These are phyloP conservation scores for Toxotes lorentzi DNA, from an alignment of 2,797 vertebrate genomes.

Conservation along the genomic window DNA sequence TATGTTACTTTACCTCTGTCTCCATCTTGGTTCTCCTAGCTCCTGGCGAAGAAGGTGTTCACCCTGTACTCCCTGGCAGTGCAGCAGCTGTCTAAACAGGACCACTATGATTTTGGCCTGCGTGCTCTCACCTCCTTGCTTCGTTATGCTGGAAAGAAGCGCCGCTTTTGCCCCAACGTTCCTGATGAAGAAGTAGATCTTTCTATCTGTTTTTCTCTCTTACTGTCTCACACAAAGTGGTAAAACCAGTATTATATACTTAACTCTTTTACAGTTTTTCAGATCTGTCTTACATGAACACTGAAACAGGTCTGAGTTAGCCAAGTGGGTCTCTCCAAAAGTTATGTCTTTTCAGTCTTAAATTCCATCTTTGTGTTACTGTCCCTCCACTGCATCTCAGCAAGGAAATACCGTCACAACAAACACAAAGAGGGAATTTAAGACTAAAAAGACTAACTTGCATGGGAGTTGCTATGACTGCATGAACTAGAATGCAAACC, in stretches of 20 bases:
- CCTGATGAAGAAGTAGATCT: conserved; percentile 88
- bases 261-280: background rate
- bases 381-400: background rate
- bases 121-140: conserved; percentile 92
- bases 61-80: conserved; percentile 91
- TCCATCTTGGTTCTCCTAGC: conserved; percentile 65
- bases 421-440: background rate
- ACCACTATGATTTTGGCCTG: conserved; percentile 94
- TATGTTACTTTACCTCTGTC: background rate
- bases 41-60: conserved; percentile 92
- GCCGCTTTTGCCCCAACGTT: conserved; percentile 79
- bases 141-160: conserved; percentile 90
- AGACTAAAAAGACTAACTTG: conserved; percentile 4
- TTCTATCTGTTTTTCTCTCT: background rate
- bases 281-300: background rate
- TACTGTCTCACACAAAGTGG: background rate
- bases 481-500: conserved; percentile 6
- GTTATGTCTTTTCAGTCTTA: background rate
- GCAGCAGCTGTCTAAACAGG: conserved; percentile 93
- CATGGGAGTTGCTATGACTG: conserved; percentile 26
- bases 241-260: background rate
- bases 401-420: background rate
- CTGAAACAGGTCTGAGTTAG: background rate
- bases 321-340: background rate
- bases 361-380: background rate